Evolutionary conservation across 2,888 invertebrate genomes (phyloP), one percentile per base, ranked within the genome.

Genomic region (Piscicola geometra): DNA sequence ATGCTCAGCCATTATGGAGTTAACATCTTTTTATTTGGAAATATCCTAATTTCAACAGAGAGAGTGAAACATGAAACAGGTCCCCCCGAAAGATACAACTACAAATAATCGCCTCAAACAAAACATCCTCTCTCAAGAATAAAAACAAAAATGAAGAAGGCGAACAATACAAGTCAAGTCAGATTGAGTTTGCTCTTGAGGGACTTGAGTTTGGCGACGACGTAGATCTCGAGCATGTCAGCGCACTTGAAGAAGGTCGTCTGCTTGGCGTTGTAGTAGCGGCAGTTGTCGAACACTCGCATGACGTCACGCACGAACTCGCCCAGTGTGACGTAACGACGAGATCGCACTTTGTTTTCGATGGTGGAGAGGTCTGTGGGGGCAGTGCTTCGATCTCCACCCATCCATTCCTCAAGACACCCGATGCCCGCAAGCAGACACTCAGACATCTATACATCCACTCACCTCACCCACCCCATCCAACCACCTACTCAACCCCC

Each of bases 291-390:
- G 87, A 98, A 97, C 84, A 99, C 94, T 87, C 94, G 94, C 79
- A 94, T 95, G 90, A 97, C 93, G 86, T 98, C 98, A 85, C 93
- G 93, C 83, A 96, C 93, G 86, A 97, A 96, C 85, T 98, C 95
- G 85, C 93, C 92, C 81, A 97, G 88, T 84, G 91, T 92, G 83
- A 90, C 90, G 86, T 97, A 97, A 71, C 88, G 89, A 83, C 90
- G 90, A 81, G 91, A 90, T 83, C 91, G 91, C 84, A 96, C 91
- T 87, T 84, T 83, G 25, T 80, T 88, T 86, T 94, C 94, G 81
- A 98, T 92, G 81, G 92, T 93, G 86, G 93, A 92, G 81, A 98
- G 88, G 90, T 98, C 97, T 97, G 41, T 41, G 41, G 41, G 5
- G 41, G 41, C 15, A 15, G 41, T 41, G 41, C n/a, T n/a, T n/a